Evolutionary conservation across 2,113 vertebrate species (phyloP).

Genomic region (Macquaria australasica): DNA sequence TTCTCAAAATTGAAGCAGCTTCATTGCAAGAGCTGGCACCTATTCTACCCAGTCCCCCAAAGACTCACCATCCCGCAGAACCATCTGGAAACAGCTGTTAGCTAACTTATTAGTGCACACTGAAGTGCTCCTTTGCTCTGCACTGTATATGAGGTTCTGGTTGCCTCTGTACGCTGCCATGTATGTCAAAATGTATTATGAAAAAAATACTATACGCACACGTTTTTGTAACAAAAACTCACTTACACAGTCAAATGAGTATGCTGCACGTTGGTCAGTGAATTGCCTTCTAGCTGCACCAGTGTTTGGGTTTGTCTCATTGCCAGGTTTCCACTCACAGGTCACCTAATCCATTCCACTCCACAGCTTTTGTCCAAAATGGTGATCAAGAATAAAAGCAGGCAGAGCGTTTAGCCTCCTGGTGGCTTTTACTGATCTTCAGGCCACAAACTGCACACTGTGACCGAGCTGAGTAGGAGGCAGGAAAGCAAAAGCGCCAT

Average conservation of each 20-base stretch:
- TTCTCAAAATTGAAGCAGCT: slow-evolving; percentile 21
- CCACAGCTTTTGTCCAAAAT: slow-evolving; percentile 40
- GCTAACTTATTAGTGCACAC: slow-evolving; percentile 23
- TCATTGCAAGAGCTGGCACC: slow-evolving; percentile 21
- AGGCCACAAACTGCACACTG: slow-evolving; percentile 35
- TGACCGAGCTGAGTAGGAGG: slow-evolving; percentile 22
- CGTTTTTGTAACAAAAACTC: not conserved
- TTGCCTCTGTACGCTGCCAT: not conserved
- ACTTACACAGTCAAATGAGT: not conserved
- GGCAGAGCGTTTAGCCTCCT: slow-evolving; percentile 24
- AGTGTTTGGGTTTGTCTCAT: slow-evolving; percentile 14
- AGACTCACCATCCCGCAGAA: slow-evolving; percentile 33
- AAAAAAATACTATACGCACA: not conserved
- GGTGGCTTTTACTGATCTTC: slow-evolving; percentile 42
- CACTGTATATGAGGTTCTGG: not conserved
- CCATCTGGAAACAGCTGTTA: slow-evolving; percentile 50
- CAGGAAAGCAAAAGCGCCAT: slow-evolving; percentile 35
- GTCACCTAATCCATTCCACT: slow-evolving; percentile 48
- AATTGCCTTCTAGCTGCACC: slow-evolving; percentile 21
- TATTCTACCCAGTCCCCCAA: slow-evolving; percentile 6
- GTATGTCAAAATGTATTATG: not conserved
- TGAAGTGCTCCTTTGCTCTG: not conserved
- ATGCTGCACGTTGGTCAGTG: slow-evolving; percentile 9
- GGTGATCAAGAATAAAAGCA: slow-evolving; percentile 49
- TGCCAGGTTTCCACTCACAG: slow-evolving; percentile 29